Base-by-base conservation (phyloP, 2,888 invertebrate species). In the Calephelis perditalis region DNA sequence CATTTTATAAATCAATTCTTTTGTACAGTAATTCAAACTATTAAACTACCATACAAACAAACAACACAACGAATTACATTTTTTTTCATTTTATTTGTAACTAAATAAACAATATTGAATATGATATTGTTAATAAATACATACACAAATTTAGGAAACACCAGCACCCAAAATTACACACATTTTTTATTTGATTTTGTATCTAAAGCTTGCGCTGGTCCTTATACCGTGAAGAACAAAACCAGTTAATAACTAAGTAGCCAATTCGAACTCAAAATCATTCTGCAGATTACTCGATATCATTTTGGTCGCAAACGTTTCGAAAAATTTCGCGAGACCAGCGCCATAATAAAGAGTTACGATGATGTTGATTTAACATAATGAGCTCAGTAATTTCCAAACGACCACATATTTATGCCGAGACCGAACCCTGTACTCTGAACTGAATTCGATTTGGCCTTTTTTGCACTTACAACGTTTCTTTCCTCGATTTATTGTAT, bases 351-450 rank as follows among this genome's bases (percentile, higher is more conserved):
- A 78, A 83, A 79, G 81, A 81, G 77, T 81, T 77, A 80, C 76
- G 70, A 71, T 75, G 71, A 76, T 81, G 81, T 84, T 81, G 79
- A 81, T 83, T 82, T 84, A 79, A 80, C 77, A 79, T 83, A 81
- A 84, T 81, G 77, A 81, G 74, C 75, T 71, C 69, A 70, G 73
- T 78, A 77, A 79, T 77, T 80, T 77, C 67, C 65, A 67, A 71
- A 73, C 69, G 65, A 68, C 65, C 71, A 71, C 63, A 64, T 63
- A 62, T 60, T 64, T 65, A 52, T 26, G 52, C 35, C 26, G 43
- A 52, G 37, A 46, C 35, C 49, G 40, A n/a, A 15, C 26, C 9
- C 15, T 49, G 40, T 40, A 37, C 5, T 36, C 47, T 55, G 59
- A 9, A 55, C 55, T 59, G 45, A 59, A 55, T 59, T 56, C 26